A percentile compares a stretch with the other conserved stretches of the same genome.
Conservation (phyloP, 2,888 invertebrate species). For the Adelphocoris suturalis region DNA sequence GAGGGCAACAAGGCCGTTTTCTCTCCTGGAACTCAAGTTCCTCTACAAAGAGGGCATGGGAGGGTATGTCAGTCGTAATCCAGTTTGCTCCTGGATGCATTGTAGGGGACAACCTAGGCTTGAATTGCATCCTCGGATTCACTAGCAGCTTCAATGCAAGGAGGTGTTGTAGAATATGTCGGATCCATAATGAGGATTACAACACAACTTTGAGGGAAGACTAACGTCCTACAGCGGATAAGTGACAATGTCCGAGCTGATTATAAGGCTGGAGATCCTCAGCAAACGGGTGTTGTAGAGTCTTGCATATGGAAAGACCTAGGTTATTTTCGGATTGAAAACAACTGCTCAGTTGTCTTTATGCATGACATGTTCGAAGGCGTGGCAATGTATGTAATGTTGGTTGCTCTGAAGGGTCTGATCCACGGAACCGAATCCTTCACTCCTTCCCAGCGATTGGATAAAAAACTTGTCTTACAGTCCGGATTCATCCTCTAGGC, state of each 20-base stretch:
- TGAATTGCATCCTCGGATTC: background rate
- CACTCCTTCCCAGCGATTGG: no score
- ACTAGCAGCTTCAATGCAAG: background rate
- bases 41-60: no score
- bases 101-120: background rate
- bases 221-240: background rate
- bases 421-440: no score
- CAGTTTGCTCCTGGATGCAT: background rate
- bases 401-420: no score
- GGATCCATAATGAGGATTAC: no score
- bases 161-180: background rate
- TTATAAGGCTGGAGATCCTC: background rate
- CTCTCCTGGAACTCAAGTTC: no score
- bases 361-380: no score
- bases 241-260: background rate
- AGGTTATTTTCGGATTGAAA: no score
- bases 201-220: background rate
- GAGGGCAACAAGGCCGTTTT: background rate
- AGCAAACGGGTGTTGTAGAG: background rate
- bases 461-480: no score
- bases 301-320: background rate
- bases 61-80: background rate
- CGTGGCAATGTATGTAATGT: no score
- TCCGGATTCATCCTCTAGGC: no score
- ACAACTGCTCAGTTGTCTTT: no score